Conservation (phyloP, 2,888 invertebrate species). For the Conops quadrifasciatus region DNA sequence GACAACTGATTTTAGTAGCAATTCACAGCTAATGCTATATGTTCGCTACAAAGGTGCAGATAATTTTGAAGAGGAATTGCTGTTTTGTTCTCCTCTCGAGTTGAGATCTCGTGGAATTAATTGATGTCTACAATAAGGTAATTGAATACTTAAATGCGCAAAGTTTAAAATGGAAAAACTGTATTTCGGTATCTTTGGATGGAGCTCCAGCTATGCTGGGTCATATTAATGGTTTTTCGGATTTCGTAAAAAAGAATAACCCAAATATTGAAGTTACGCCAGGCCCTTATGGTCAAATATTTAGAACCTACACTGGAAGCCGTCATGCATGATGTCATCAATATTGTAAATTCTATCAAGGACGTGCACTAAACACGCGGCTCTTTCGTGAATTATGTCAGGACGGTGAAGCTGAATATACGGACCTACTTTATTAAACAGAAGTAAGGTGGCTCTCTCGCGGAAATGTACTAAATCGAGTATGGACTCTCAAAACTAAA, state of each 20-base stretch:
- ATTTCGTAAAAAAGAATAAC: conserved; percentile 13
- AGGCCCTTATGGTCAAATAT: conserved; percentile 10
- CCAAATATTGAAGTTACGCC: conserved; percentile 15
- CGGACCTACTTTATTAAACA: conserved; percentile 1
- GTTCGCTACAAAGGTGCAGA: not conserved
- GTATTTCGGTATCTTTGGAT: conserved; percentile 12
- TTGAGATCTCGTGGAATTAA: not conserved
- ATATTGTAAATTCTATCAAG: conserved; percentile 15
- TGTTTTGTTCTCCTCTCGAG: conserved; percentile 11
- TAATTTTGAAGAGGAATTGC: not conserved
- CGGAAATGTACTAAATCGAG: conserved; percentile 6
- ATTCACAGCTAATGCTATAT: not conserved
- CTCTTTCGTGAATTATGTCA: conserved; percentile 13
- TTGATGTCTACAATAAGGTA: not conserved
- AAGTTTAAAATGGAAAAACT: conserved; percentile 2
- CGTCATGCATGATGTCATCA: conserved; percentile 9
- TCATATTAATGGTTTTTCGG: conserved; percentile 11
- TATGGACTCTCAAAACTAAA: conserved; percentile 7
- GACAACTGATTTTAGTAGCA: conserved; percentile 8
- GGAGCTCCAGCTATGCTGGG: conserved; percentile 15
- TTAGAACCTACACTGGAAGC: conserved; percentile 10
- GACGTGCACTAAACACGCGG: conserved; percentile 4
- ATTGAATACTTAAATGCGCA: conserved; percentile 4
- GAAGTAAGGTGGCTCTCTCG: conserved; percentile 13
- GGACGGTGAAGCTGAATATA: not conserved